phyloP scores from a whole-genome alignment of 2,113 vertebrate genomes.

The Oreamnos americanus region DNA sequence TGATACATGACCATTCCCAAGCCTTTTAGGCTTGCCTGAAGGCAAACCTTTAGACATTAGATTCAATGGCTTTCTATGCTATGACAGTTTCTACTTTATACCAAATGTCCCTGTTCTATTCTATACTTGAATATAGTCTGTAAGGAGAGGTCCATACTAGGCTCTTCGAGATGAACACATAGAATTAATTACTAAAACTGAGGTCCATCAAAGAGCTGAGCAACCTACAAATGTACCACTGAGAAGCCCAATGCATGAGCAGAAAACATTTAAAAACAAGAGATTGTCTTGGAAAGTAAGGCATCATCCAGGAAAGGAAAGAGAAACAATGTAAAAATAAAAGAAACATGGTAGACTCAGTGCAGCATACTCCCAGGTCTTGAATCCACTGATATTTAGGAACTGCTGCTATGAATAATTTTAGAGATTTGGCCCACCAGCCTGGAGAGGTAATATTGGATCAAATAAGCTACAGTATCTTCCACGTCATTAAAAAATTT shows the following conservation, averaged over 20 bases:
- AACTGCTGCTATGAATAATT: background rate
- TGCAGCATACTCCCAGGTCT: background rate
- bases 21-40: background rate
- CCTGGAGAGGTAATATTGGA: background rate
- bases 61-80: background rate
- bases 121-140: background rate
- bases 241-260: background rate
- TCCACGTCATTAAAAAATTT: background rate
- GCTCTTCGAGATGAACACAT: background rate
- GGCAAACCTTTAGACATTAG: background rate
- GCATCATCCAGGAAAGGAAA: background rate
- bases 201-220: background rate
- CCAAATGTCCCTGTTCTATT: background rate
- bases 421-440: background rate
- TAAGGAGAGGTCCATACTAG: background rate
- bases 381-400: background rate
- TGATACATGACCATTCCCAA: background rate
- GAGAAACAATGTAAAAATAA: background rate
- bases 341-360: background rate
- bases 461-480: background rate
- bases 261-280: background rate
- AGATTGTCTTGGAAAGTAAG: background rate
- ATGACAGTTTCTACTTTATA: background rate
- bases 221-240: background rate
- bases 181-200: background rate